These are phyloP conservation scores for Melanocharis versteri DNA, from an alignment of 2,113 vertebrate genomes.

Conservation along the genomic window DNA sequence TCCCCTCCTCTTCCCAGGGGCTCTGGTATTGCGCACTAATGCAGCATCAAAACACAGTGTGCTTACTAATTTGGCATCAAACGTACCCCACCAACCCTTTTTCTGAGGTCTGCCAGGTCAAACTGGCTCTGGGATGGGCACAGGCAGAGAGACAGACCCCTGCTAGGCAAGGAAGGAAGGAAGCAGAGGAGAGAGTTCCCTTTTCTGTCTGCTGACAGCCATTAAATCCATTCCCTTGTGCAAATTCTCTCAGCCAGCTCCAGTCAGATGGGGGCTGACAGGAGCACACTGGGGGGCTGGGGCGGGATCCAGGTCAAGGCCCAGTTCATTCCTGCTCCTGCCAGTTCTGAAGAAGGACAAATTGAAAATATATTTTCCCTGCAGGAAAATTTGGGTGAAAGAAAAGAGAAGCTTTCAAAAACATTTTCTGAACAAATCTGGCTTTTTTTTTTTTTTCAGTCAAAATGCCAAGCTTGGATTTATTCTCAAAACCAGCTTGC, in stretches of 20 bases:
- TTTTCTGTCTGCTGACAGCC: not conserved
- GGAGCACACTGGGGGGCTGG: not conserved
- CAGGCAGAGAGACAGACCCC: not conserved
- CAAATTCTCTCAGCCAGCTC: not conserved
- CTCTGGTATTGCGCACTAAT: not conserved
- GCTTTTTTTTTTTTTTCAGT: not conserved
- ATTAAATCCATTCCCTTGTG: not conserved
- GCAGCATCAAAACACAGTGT: not conserved
- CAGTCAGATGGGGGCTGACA: not conserved
- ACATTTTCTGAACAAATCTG: not conserved
- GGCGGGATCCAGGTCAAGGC: not conserved
- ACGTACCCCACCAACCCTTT: not conserved
- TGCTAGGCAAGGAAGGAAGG: not conserved
- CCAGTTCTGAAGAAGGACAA: not conserved
- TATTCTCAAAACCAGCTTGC: not conserved
- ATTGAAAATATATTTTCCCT: not conserved
- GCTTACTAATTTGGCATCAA: not conserved
- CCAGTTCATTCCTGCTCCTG: not conserved
- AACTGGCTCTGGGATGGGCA: not conserved
- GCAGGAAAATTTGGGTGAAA: not conserved
- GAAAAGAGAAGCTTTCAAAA: not conserved
- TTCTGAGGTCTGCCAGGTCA: not conserved
- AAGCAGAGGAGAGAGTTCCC: not conserved
- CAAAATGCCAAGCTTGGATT: not conserved
- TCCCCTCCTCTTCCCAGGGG: not conserved